Evolutionary conservation across 1,140 invertebrate species (phyloP).

Genomic region (Leptoteleia sp.): DNA sequence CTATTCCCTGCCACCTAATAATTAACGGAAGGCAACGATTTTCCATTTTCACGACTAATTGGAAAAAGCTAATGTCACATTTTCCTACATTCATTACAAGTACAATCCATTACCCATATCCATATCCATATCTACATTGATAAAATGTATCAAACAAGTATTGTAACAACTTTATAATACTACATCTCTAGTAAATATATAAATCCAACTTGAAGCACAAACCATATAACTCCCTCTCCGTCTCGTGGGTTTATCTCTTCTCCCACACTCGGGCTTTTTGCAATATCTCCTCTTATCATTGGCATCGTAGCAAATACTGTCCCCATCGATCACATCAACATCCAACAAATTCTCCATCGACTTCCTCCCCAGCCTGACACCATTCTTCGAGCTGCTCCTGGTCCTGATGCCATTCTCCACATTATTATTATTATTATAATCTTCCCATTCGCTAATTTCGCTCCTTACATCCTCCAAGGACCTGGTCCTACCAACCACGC

Average conservation of each 20-base stretch:
- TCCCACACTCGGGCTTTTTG: slow-evolving; percentile 60
- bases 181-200: too few relatives aligned
- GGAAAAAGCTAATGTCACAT: too few relatives aligned
- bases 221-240: slow-evolving; percentile 79
- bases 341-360: slow-evolving; percentile 87
- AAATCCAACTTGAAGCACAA: slow-evolving; percentile 56
- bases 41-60: too few relatives aligned
- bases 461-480: slow-evolving; percentile 87
- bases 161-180: too few relatives aligned
- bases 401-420: slow-evolving; percentile 83
- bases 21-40: too few relatives aligned
- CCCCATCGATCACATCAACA: slow-evolving; percentile 75
- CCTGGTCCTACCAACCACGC: slow-evolving; percentile 83
- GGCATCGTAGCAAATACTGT: slow-evolving; percentile 67
- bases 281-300: slow-evolving; percentile 60
- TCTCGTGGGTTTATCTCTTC: slow-evolving; percentile 69
- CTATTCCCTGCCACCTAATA: too few relatives aligned
- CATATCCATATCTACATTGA: too few relatives aligned
- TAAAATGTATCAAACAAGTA: too few relatives aligned
- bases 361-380: slow-evolving; percentile 75
- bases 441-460: slow-evolving; percentile 85
- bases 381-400: slow-evolving; percentile 77
- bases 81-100: too few relatives aligned
- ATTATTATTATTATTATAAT: slow-evolving; percentile 78
- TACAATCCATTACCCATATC: too few relatives aligned